Evolutionary conservation across 2,888 invertebrate species (phyloP).

Genomic region (Ernsta delagoae): DNA sequence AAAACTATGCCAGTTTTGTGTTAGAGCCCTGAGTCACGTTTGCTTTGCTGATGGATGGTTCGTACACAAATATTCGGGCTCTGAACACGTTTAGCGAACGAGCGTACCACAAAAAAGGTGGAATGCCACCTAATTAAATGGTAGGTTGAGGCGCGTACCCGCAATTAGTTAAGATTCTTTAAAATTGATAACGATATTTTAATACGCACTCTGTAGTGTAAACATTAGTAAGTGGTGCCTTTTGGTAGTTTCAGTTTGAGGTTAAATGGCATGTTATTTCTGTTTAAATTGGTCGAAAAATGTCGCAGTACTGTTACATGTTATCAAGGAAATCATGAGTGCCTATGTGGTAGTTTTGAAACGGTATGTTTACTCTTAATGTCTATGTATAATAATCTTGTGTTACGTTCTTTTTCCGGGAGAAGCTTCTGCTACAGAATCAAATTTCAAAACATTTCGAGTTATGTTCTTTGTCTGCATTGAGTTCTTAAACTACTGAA

Average conservation of each 20-base stretch:
- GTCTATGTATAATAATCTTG: too few relatives aligned
- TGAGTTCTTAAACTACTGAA: too few relatives aligned
- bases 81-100: slow-evolving; percentile 24
- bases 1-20: slow-evolving; percentile 10
- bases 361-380: neutral
- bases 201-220: slow-evolving; percentile 20
- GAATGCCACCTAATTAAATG: slow-evolving; percentile 34
- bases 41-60: slow-evolving; percentile 35
- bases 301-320: too few relatives aligned
- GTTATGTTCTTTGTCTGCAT: too few relatives aligned
- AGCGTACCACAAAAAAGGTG: slow-evolving; percentile 17
- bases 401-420: too few relatives aligned
- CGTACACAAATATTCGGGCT: slow-evolving; percentile 36
- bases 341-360: neutral
- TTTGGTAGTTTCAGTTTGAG: neutral
- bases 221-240: slow-evolving; percentile 18
- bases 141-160: slow-evolving; percentile 15
- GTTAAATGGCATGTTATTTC: neutral
- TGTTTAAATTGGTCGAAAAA: neutral
- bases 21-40: slow-evolving; percentile 34
- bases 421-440: too few relatives aligned
- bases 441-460: too few relatives aligned
- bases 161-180: slow-evolving; percentile 32
- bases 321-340: neutral
- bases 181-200: slow-evolving; percentile 11